A percentile compares a stretch with the other conserved stretches of the same genome.
Evolutionary conservation across 1,140 invertebrate species (phyloP).

Genomic region (Telenomus remus): DNA sequence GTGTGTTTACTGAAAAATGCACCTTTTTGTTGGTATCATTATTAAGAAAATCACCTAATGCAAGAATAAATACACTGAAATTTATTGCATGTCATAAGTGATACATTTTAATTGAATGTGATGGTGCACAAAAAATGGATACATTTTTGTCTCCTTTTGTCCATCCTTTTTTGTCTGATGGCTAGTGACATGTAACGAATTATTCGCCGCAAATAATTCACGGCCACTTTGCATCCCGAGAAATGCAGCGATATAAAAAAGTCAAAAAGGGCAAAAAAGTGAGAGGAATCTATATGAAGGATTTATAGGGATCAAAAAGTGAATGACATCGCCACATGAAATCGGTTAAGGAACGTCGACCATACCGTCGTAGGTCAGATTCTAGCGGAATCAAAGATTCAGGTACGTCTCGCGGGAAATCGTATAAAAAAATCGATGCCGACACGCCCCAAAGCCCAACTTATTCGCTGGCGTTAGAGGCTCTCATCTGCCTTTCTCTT

Average conservation of each 20-base stretch:
- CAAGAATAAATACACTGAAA: too few relatives aligned
- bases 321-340: too few relatives aligned
- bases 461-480: slow-evolving; percentile 15
- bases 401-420: slow-evolving; percentile 46
- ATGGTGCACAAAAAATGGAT: too few relatives aligned
- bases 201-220: slow-evolving; percentile 48
- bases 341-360: too few relatives aligned
- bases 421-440: slow-evolving; percentile 56
- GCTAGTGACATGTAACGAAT: slow-evolving; percentile 48
- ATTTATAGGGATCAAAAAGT: slow-evolving; percentile 53
- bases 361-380: slow-evolving; percentile 9
- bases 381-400: slow-evolving; percentile 44
- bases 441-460: slow-evolving; percentile 6
- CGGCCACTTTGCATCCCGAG: slow-evolving; percentile 57
- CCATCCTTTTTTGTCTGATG: too few relatives aligned
- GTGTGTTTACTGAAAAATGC: slow-evolving; percentile 12
- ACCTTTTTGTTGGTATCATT: too few relatives aligned
- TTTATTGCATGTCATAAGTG: too few relatives aligned
- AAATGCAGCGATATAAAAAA: slow-evolving; percentile 46
- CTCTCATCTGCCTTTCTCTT: slow-evolving; percentile 36
- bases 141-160: too few relatives aligned
- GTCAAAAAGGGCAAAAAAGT: slow-evolving; percentile 29
- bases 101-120: too few relatives aligned
- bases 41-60: too few relatives aligned
- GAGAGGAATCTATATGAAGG: slow-evolving; percentile 53